A percentile compares a stretch with the other conserved stretches of the same genome.
Evolutionary conservation across 2,797 vertebrate genomes (phyloP).

Genomic region (Neosilurus mollespiculum): DNA sequence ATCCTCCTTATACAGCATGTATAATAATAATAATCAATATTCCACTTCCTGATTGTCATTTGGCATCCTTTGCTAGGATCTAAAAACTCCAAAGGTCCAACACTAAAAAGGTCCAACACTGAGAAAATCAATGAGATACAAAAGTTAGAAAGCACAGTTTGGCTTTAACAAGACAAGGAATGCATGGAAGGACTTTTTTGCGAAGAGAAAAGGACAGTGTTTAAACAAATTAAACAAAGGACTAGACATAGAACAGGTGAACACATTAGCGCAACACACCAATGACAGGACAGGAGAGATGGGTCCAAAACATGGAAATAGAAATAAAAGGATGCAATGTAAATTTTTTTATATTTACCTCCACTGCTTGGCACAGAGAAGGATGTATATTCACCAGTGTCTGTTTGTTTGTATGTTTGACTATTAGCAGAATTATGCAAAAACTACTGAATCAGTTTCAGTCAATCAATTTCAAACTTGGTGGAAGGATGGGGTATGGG

Average conservation of each 20-base stretch:
- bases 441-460: no score
- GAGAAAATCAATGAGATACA: background rate
- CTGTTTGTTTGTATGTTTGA: no score
- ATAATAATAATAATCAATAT: slow-evolving; percentile 7
- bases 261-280: background rate
- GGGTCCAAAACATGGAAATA: background rate
- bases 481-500: no score
- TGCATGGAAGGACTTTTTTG: background rate
- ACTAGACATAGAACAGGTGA: background rate
- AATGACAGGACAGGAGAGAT: background rate
- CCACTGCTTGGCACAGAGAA: no score
- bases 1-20: background rate
- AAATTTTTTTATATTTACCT: background rate
- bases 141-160: background rate
- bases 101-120: background rate
- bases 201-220: background rate
- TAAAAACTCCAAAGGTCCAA: no score
- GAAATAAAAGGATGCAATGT: background rate
- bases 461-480: no score
- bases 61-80: background rate
- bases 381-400: no score
- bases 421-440: no score
- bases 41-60: background rate
- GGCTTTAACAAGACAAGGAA: background rate
- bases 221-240: background rate